phyloP scores from a whole-genome alignment of 2,888 invertebrate genomes.

The Napeogenes sylphis region DNA sequence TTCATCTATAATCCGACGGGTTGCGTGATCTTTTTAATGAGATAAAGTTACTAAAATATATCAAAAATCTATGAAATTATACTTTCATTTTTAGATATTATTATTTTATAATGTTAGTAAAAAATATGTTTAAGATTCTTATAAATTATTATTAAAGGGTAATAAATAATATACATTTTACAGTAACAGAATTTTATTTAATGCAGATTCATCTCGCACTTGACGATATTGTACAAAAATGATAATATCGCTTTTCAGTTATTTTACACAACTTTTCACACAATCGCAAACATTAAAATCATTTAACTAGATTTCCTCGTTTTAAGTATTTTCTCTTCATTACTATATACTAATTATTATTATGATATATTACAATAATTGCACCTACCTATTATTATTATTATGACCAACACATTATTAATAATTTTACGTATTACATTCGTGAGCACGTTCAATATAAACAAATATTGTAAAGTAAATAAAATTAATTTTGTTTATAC shows the following conservation, averaged over 20 bases:
- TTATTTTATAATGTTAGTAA: too few relatives aligned
- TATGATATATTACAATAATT: constrained; percentile 75
- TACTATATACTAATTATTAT: constrained; percentile 63
- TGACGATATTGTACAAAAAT: constrained; percentile 77
- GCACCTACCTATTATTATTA: constrained; percentile 71
- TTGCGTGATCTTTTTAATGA: too few relatives aligned
- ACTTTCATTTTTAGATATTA: too few relatives aligned
- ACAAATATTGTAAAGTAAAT: constrained; percentile 57
- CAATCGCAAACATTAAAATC: constrained; percentile 73
- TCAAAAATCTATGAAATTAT: too few relatives aligned
- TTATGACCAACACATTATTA: constrained; percentile 73
- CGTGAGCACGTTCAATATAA: constrained; percentile 65
- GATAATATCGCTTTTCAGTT: constrained; percentile 64
- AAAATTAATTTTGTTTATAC: constrained; percentile 43
- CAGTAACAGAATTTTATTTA: constrained; percentile 78
- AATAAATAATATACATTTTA: constrained; percentile 48
- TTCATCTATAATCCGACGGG: too few relatives aligned
- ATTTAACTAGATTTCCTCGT: constrained; percentile 65
- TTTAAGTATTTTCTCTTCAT: constrained; percentile 68
- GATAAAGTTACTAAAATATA: too few relatives aligned
- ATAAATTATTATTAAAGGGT: not conserved
- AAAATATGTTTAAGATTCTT: not conserved
- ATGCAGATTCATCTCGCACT: constrained; percentile 74
- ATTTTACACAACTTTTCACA: constrained; percentile 73
- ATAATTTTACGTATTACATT: constrained; percentile 69